These are phyloP conservation scores for Dichetophora obliterata DNA, from an alignment of 2,888 invertebrate species.

Conservation along the genomic window DNA sequence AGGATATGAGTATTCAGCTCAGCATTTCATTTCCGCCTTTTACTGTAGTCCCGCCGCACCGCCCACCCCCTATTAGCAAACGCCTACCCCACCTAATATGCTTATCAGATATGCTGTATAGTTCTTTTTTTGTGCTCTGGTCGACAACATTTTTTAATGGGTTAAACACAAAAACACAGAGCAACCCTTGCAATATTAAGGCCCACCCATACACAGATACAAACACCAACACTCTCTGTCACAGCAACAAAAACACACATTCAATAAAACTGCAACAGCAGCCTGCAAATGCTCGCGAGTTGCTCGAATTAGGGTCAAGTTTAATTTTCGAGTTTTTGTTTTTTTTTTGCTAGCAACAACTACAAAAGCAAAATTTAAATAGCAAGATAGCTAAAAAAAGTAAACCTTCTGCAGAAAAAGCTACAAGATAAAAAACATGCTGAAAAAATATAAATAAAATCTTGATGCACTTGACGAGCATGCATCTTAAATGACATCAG, in stretches of 20 bases:
- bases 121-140: no score
- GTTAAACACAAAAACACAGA: background rate
- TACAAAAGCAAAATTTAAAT: background rate
- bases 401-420: background rate
- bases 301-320: constrained; percentile 21
- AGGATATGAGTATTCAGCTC: no score
- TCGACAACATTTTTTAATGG: no score
- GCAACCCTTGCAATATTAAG: background rate
- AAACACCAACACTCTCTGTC: no score
- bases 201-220: no score
- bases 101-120: no score
- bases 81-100: no score
- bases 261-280: background rate
- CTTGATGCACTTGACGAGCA: background rate
- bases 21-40: no score
- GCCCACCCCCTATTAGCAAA: no score
- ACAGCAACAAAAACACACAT: background rate
- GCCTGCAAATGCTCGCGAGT: background rate
- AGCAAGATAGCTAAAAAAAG: no score
- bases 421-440: background rate
- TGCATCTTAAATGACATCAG: background rate
- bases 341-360: background rate
- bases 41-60: no score
- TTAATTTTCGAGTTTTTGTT: constrained; percentile 3
- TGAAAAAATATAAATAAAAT: background rate